Conservation (phyloP, 2,113 vertebrate species). For the Cyanocitta stelleri region DNA sequence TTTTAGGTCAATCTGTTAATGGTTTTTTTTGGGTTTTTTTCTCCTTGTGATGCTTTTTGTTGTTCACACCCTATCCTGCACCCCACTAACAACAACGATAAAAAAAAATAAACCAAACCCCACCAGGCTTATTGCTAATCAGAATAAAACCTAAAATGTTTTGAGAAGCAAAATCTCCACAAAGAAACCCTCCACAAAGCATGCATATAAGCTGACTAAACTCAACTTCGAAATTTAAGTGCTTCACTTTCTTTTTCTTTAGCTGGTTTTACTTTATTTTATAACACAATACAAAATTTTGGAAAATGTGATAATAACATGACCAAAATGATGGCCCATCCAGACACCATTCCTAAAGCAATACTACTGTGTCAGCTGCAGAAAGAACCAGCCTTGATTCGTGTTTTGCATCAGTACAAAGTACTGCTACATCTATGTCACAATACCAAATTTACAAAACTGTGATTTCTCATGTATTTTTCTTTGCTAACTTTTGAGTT, state of each 20-base stretch:
- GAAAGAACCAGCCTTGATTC: neutral
- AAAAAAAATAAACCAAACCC: neutral
- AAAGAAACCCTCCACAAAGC: neutral
- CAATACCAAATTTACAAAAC: neutral
- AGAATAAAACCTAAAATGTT: neutral
- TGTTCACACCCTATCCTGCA: neutral
- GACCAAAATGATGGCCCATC: neutral
- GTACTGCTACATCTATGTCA: neutral
- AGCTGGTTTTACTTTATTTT: neutral
- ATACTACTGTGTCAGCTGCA: neutral
- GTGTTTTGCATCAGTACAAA: neutral
- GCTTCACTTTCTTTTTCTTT: neutral
- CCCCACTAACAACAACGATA: neutral
- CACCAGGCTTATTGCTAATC: neutral
- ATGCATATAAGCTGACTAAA: neutral
- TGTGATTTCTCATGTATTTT: neutral
- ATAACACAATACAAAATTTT: neutral
- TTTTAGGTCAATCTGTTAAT: neutral
- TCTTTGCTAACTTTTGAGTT: neutral
- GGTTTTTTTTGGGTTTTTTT: neutral
- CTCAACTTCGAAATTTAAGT: neutral
- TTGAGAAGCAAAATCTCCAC: neutral
- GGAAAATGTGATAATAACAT: neutral
- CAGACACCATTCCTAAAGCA: neutral
- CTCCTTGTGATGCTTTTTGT: neutral